Evolutionary conservation across 1,140 invertebrate species (phyloP), one percentile per base, ranked within the genome.

Genomic region (Macrocentrus cingulum): DNA sequence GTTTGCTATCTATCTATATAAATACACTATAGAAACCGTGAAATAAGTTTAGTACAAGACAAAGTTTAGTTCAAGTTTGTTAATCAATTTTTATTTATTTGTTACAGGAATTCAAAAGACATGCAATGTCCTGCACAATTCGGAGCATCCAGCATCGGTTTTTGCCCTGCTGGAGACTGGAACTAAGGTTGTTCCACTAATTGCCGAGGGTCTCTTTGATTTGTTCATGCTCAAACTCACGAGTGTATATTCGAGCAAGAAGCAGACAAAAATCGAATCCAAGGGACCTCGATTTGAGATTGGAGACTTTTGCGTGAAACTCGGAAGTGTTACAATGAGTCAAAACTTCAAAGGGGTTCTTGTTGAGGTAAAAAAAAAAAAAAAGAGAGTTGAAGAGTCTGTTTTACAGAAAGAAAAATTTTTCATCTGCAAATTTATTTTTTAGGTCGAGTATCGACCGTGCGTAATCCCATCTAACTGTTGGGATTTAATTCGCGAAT

Each of bases 301-400:
- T 20, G 91, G 88, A 0, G 96, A 99, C 75, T 98, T 99, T 78
- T 87, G 93, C 63, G 88, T 98, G 2, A 98, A 98, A 79, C 81
- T 98, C 1, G 95, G 95, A 19, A 92, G 88, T 44, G 94, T 98
- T 1, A 91, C 91, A 7, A 91, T 97, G 81, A 92, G 89, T 74
- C 89, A 93, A 53, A 94, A 90, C 70, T 96, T 97, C 72, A 97
- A 97, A 81, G 96, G 95, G 9, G 88, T 98, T 54, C 81, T 98
- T 0, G 87, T 98, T 44, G 95, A 97, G 84, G 94, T 94, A 69
- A 78, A 59, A 16, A 6, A 32, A 23, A n/a, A 25, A 48, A 7
- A 25, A n/a, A n/a, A n/a, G n/a, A n/a, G n/a, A n/a, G n/a, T n/a
- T n/a, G n/a, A n/a, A n/a, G n/a, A n/a, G n/a, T n/a, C n/a, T n/a